A percentile compares a stretch with the other conserved stretches of the same genome.
Conservation (phyloP, 2,888 invertebrate genomes). For the Nymphalis c-album region DNA sequence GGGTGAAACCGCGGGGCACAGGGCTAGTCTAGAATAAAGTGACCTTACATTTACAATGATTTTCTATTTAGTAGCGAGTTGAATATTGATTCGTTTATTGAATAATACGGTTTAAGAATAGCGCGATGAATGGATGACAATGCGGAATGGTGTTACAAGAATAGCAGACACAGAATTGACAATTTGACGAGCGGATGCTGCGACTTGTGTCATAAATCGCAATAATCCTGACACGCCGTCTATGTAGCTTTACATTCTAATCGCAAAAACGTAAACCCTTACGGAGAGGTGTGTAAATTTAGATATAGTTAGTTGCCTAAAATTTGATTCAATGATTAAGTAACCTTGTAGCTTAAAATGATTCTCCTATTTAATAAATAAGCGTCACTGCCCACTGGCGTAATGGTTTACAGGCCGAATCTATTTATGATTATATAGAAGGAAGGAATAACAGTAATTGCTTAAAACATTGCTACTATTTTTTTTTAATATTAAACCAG, state of each 20-base stretch:
- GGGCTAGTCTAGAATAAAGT: too few relatives aligned
- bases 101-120: not conserved
- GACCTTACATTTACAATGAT: not conserved
- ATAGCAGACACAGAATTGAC: conserved; percentile 1
- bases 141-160: conserved; percentile 3
- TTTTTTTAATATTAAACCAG: too few relatives aligned
- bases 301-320: too few relatives aligned
- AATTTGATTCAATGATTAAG: too few relatives aligned
- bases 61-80: not conserved
- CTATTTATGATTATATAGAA: too few relatives aligned
- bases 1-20: too few relatives aligned
- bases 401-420: too few relatives aligned
- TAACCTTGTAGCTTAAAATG: too few relatives aligned
- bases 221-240: conserved; percentile 25
- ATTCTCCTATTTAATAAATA: too few relatives aligned
- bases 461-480: too few relatives aligned
- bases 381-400: too few relatives aligned
- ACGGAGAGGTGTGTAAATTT: not conserved
- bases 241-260: not conserved
- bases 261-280: not conserved
- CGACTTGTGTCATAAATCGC: conserved; percentile 41
- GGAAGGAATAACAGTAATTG: too few relatives aligned
- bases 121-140: conserved; percentile 29
- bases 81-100: not conserved
- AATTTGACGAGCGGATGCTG: conserved; percentile 40